Base-by-base conservation (phyloP, 1,140 invertebrate species). In the Cotesia glomerata region DNA sequence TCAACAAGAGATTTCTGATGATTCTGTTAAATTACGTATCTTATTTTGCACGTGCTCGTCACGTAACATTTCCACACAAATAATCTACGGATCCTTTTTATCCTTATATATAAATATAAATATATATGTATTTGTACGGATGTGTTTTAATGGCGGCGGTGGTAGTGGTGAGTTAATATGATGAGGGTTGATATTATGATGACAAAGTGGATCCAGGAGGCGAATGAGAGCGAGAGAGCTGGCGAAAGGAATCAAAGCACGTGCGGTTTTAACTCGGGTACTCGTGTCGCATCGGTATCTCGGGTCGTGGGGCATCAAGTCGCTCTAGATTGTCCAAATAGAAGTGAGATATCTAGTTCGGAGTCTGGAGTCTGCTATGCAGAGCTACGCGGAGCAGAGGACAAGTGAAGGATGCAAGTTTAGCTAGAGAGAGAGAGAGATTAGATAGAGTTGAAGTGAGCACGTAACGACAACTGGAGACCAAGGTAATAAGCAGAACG, bases 221-320 rank as follows among this genome's bases (percentile, higher is more conserved):
- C 3, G 13, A 64, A 35, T n/a, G 36, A 45, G 62, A 35, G 16
- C 39, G 36, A 64, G 62, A 16, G 39, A 54, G 49, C 13, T 45
- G 2, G 49, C 4, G 49, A 16, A 56, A 36, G 62, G 54, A 71
- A 72, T 72, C 62, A n/a, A 72, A 66, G 64, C 63, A 72, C 70
- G 70, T 66, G 62, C 63, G 35, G 16, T 62, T 26, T 26, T 3
- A 26, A 26, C 59, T 62, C 59, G 35, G 35, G 39, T 70, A 62
- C 58, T 45, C 45, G 61, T 70, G 58, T 45, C 45, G 61, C 61
- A 34, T 56, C 34, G n/a, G 35, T 14, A 14, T 49, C 13, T 49
- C 66, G 16, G 9, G 39, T 45, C 11, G 39, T 11, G 7, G 39
- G 39, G 39, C 39, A 45, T 45, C 39, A 45, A 45, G 39, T 45